Evolutionary conservation across 2,113 vertebrate genomes (phyloP).

Genomic region (Phrynosoma blainvillii): DNA sequence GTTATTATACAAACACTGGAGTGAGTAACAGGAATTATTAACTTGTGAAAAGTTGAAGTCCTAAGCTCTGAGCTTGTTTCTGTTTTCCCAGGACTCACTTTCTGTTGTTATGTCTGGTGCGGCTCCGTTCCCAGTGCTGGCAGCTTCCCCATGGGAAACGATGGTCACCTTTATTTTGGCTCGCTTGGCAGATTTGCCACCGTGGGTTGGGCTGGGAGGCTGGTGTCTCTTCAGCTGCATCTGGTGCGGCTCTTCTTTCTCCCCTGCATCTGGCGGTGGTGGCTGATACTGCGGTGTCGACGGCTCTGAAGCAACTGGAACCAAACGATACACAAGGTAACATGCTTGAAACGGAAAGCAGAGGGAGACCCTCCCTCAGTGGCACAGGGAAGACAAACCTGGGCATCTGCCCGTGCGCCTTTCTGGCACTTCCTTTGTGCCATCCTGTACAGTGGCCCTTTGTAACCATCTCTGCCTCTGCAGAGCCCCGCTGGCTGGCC

Average conservation of each 20-base stretch:
- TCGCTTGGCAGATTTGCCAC: constrained; percentile 88
- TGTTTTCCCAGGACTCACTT: constrained; percentile 77
- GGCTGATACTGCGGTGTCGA: no score
- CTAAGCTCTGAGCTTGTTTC: background rate
- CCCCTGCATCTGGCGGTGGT: constrained; percentile 80
- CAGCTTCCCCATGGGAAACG: constrained; percentile 87
- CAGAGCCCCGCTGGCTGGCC: fast-evolving
- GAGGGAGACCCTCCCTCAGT: background rate
- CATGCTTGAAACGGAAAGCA: fast-evolving
- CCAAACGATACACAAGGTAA: constrained; percentile 65
- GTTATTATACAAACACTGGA: no score
- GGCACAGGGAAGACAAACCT: background rate
- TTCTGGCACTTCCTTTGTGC: constrained; percentile 39
- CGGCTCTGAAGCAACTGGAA: constrained; percentile 87
- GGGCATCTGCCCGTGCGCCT: background rate
- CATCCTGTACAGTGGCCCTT: background rate
- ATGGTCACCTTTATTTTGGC: constrained; percentile 98
- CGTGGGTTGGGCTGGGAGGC: constrained; percentile 83
- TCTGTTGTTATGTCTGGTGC: constrained; percentile 76
- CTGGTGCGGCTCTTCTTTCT: constrained; percentile 81
- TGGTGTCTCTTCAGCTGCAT: constrained; percentile 89
- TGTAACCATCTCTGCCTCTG: background rate
- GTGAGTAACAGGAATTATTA: no score
- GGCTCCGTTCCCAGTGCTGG: constrained; percentile 69
- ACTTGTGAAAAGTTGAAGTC: no score